phyloP scores from a whole-genome alignment of 2,113 vertebrate genomes.

The Caloenas nicobarica region DNA sequence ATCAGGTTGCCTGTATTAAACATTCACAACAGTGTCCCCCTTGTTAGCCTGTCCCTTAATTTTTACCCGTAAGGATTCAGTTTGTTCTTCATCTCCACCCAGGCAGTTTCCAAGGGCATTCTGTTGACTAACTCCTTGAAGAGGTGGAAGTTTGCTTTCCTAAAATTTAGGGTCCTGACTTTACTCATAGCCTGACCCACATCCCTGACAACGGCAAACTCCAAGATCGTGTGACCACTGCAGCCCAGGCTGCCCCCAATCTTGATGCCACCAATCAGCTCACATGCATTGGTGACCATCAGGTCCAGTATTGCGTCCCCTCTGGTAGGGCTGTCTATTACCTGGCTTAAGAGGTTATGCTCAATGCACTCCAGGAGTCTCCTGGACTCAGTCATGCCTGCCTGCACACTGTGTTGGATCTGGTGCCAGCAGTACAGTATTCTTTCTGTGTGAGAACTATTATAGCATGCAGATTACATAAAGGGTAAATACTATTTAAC shows the following conservation, averaged over 20 bases:
- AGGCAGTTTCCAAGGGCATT: not conserved
- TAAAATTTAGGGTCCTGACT: not conserved
- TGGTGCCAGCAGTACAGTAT: not conserved
- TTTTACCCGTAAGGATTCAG: too few relatives aligned
- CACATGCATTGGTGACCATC: not conserved
- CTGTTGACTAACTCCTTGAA: not conserved
- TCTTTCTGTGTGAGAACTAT: not conserved
- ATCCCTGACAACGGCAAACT: not conserved
- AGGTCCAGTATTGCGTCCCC: fast-evolving
- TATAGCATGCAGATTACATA: not conserved
- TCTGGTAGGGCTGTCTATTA: not conserved
- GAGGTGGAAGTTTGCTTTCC: not conserved
- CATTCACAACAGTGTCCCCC: too few relatives aligned
- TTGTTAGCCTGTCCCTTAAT: too few relatives aligned
- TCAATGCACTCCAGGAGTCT: not conserved
- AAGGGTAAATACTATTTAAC: not conserved
- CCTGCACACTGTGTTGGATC: not conserved
- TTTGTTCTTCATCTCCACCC: not conserved
- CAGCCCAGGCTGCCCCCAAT: not conserved
- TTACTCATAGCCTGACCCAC: too few relatives aligned
- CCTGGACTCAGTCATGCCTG: not conserved
- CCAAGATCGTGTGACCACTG: too few relatives aligned
- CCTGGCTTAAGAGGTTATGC: not conserved
- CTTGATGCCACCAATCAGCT: not conserved
- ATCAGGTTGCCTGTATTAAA: too few relatives aligned